Evolutionary conservation across 37 sponge, comb jelly and placozoan species (phyloP).

Genomic region (Crambe crambe): DNA sequence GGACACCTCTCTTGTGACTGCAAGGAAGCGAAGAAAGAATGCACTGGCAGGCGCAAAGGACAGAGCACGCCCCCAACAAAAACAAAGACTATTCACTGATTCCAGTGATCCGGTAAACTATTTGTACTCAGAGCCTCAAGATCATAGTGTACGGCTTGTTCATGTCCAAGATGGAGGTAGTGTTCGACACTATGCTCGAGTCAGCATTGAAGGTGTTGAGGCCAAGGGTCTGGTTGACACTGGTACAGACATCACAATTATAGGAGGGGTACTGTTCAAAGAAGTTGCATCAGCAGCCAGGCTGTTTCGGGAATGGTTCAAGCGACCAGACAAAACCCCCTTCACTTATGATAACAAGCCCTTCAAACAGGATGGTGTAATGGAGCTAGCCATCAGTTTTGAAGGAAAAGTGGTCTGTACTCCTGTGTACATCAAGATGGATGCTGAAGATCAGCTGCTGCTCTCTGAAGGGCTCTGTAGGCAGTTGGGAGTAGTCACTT

Average conservation of each 20-base stretch:
- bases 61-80: neutral
- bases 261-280: no score
- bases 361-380: no score
- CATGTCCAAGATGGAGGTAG: neutral
- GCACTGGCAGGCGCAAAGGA: neutral
- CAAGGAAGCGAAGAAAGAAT: constrained; percentile 4
- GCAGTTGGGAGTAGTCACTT: neutral
- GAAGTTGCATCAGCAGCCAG: neutral
- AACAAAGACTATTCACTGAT: neutral
- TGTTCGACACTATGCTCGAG: neutral
- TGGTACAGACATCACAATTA: no score
- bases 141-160: neutral
- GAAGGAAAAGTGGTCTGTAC: neutral
- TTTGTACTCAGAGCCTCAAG: neutral
- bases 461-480: neutral
- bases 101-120: neutral
- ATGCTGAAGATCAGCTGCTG: constrained; percentile 47
- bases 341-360: constrained; percentile 20
- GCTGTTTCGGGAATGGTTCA: neutral
- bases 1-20: neutral
- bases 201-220: neutral
- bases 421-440: constrained; percentile 46
- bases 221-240: no score
- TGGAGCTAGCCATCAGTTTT: constrained; percentile 27
- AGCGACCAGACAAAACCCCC: neutral